Conservation (phyloP, 2,797 vertebrate species). For the Hydrocynus forskahlii region DNA sequence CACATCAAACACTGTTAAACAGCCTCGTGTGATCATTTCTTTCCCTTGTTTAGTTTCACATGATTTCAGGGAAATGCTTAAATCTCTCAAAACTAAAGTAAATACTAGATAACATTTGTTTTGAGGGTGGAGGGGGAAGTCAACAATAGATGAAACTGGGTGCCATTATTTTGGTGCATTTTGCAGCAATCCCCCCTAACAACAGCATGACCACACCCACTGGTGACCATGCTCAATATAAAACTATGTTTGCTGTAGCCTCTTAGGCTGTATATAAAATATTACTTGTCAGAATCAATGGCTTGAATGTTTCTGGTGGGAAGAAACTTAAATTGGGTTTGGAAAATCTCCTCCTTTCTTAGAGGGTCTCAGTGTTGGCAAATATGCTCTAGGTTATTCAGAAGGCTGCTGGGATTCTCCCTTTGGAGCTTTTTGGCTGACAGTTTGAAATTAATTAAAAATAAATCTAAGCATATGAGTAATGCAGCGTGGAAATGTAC, state of each 20-base stretch:
- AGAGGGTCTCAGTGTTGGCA: slow-evolving; percentile 16
- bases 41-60: not conserved
- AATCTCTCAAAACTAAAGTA: not conserved
- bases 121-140: not conserved
- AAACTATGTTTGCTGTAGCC: no score
- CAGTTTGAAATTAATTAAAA: slow-evolving; percentile 54
- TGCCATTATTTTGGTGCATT: not conserved
- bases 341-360: not conserved
- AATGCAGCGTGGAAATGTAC: slow-evolving; percentile 46
- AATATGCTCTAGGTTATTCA: not conserved
- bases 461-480: slow-evolving; percentile 50
- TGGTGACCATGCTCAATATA: no score
- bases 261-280: no score
- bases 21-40: not conserved
- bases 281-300: no score
- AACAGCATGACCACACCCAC: not conserved
- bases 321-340: not conserved
- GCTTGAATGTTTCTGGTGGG: not conserved
- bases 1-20: not conserved
- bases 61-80: not conserved
- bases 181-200: not conserved
- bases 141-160: not conserved
- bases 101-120: not conserved
- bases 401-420: slow-evolving; percentile 18
- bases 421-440: slow-evolving; percentile 31